Evolutionary conservation across 2,113 vertebrate species (phyloP).

Genomic region (Carassius gibelio): DNA sequence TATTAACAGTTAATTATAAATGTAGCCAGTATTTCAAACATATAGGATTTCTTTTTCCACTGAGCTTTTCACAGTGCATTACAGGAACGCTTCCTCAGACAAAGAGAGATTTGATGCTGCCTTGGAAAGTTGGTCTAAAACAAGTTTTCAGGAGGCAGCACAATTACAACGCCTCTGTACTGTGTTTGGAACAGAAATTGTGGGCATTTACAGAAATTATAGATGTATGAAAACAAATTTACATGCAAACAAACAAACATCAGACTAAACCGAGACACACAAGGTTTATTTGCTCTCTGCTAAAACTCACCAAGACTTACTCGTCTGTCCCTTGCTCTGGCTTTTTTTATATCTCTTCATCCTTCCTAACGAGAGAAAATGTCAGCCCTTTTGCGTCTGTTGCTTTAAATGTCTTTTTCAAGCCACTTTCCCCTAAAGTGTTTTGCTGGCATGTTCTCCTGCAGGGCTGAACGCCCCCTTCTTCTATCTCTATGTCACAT

Average conservation of each 20-base stretch:
- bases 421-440: conserved; percentile 28
- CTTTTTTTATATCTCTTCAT: conserved; percentile 26
- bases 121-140: not conserved
- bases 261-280: not conserved
- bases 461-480: not conserved
- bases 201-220: not conserved
- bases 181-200: not conserved
- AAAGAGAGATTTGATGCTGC: not conserved
- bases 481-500: not conserved
- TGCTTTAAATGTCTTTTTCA: conserved; percentile 41
- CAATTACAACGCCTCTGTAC: not conserved
- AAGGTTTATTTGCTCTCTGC: conserved; percentile 1
- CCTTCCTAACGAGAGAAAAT: conserved; percentile 26
- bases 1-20: no score
- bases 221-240: not conserved
- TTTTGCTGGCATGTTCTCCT: not conserved
- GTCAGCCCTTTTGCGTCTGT: conserved; percentile 23
- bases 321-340: not conserved
- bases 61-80: no score
- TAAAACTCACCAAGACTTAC: not conserved
- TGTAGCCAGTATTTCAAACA: no score
- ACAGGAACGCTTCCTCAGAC: no score
- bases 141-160: no score
- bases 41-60: no score
- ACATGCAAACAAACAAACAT: not conserved